Percentiles rank a stretch among this genome's conserved stretches.
These are phyloP conservation scores for Acyrthosiphon pisum DNA, from an alignment of 1,140 invertebrate species.

Conservation along the genomic window DNA sequence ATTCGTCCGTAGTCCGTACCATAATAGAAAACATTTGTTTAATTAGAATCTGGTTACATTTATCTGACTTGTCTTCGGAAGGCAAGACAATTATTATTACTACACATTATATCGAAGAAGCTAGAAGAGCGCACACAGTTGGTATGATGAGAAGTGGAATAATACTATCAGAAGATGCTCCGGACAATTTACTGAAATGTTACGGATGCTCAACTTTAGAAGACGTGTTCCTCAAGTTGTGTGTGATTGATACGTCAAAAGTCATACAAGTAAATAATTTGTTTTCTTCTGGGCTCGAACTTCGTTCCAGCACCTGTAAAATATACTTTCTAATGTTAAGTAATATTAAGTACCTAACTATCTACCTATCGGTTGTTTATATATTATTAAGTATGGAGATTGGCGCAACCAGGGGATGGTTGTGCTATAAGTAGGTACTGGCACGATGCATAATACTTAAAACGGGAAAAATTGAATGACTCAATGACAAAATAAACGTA, in stretches of 20 bases:
- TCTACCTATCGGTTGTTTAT: neutral
- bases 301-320: neutral
- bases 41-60: conserved; percentile 44
- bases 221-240: conserved; percentile 60
- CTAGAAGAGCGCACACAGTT: conserved; percentile 77
- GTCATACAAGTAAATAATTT: conserved; percentile 43
- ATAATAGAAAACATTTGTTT: neutral
- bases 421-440: neutral
- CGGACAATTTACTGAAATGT: conserved; percentile 61
- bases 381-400: neutral
- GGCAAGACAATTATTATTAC: conserved; percentile 84
- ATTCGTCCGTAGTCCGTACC: neutral
- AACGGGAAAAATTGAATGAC: neutral
- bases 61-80: conserved; percentile 62
- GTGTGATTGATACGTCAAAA: conserved; percentile 44
- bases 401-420: neutral
- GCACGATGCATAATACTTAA: neutral
- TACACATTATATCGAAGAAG: conserved; percentile 94
- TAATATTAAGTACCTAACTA: neutral
- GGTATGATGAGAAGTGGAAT: conserved; percentile 71
- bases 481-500: neutral
- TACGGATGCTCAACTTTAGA: conserved; percentile 60
- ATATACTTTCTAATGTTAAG: neutral
- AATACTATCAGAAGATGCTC: conserved; percentile 70
- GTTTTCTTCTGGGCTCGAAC: neutral